Evolutionary conservation across 1,140 invertebrate species (phyloP), one percentile per base, ranked within the genome.

Genomic region (Ladona fulva): DNA sequence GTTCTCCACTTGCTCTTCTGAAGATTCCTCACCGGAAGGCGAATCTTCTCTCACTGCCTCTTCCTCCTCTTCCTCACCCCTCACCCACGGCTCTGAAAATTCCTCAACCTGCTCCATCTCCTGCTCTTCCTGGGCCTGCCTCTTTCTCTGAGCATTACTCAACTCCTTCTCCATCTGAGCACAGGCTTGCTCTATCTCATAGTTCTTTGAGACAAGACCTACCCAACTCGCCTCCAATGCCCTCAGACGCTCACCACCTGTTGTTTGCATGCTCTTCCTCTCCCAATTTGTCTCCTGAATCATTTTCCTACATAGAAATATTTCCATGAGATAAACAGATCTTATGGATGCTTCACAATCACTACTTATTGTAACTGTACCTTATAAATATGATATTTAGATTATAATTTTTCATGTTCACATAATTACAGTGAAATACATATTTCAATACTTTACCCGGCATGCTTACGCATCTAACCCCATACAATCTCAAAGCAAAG

Each of bases 231-330:
- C 89, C 81, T 97, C 94, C 10, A 96, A 85, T 24, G 90, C 89
- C 74, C 91, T 86, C 24, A 97, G 82, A 82, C 94, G 91, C 59
- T 96, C 93, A 0, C 96, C 96, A 75, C 94, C 95, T 80, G 93
- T 90, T 0, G 92, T 94, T 85, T 99, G 97, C 79, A 93, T 92
- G 25, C 92, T 92, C 84, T 99, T 98, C 29, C 97, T 89, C 81
- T 96, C 90, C 95, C 95, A 97, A 84, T 98, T 98, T 0, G 97
- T 90, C 82, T 97, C 92, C 83, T 97, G 95, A 83, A 97, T 95
- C 81, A 92, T 88, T 86, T 96, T 96, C 82, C 92, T 92, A 78
- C 52, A 83, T 82, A 37, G 76, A 76, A 80, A 79, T 74, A 74
- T 78, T 14, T 78, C 8, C 29, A 37, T 37, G 29, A 37, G 29